Percentiles rank a stretch among this genome's conserved stretches.
These are phyloP conservation scores for Schlechtendalia chinensis DNA, from an alignment of 1,140 invertebrate genomes.

Conservation along the genomic window DNA sequence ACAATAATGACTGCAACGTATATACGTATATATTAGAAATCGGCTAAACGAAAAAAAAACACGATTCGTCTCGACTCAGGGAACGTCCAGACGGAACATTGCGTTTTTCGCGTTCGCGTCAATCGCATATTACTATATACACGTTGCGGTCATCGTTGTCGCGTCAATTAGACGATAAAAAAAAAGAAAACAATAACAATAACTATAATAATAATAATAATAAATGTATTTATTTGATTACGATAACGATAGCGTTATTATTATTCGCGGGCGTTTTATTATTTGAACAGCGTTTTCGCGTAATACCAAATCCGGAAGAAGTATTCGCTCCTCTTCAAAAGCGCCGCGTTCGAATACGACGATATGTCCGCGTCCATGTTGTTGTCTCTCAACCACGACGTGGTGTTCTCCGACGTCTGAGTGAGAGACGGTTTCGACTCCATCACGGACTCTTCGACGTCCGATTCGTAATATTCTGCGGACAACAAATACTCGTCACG, in stretches of 20 bases:
- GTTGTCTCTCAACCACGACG: conserved; percentile 85
- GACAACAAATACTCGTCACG: too few relatives aligned
- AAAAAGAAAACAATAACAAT: not conserved
- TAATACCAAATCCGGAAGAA: conserved; percentile 92
- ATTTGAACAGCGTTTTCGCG: conserved; percentile 77
- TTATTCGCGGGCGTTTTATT: too few relatives aligned
- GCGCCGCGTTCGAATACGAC: conserved; percentile 77
- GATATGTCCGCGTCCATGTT: conserved; percentile 91
- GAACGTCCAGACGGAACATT: conserved; percentile 3
- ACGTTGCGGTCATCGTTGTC: too few relatives aligned
- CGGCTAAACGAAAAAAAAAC: not conserved
- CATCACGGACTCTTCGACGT: conserved; percentile 50
- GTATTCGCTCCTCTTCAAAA: conserved; percentile 84
- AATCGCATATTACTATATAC: not conserved
- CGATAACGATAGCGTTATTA: conserved; percentile 51
- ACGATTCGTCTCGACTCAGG: not conserved
- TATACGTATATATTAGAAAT: not conserved
- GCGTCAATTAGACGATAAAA: not conserved
- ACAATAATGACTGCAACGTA: too few relatives aligned
- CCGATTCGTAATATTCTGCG: conserved; percentile 58
- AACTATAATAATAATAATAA: not conserved
- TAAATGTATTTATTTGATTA: not conserved
- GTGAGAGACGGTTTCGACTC: conserved; percentile 62
- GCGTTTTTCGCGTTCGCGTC: not conserved
- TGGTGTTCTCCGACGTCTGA: conserved; percentile 87